Evolutionary conservation across 2,113 vertebrate genomes (phyloP).

Genomic region (Vanacampus margaritifer): DNA sequence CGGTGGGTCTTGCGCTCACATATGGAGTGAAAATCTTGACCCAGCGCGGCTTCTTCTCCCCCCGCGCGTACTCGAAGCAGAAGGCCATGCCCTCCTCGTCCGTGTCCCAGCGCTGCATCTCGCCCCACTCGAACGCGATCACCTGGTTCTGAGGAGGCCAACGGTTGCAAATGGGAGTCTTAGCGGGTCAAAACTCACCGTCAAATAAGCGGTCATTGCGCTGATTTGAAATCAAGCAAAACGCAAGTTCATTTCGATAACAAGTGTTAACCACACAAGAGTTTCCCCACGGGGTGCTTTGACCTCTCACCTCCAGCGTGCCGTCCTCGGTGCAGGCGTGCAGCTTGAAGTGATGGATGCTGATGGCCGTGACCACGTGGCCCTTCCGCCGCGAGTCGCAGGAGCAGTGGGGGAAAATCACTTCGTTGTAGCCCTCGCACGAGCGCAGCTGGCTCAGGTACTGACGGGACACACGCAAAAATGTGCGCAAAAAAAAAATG

Average conservation of each 20-base stretch:
- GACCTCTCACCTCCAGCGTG: slow-evolving; percentile 88
- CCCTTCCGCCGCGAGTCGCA: slow-evolving; percentile 95
- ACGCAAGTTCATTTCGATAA: background rate
- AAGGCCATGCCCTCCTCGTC: slow-evolving; percentile 98
- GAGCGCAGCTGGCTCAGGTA: slow-evolving; percentile 90
- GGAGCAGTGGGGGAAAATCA: slow-evolving; percentile 92
- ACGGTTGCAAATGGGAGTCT: no score
- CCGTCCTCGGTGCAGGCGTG: slow-evolving; percentile 95
- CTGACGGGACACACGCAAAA: slow-evolving; percentile 50
- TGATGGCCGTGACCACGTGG: slow-evolving; percentile 91
- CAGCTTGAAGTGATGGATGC: slow-evolving; percentile 94
- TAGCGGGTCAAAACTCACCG: no score
- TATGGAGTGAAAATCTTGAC: slow-evolving; percentile 85
- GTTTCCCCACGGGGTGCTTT: no score
- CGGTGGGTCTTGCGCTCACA: slow-evolving; percentile 72
- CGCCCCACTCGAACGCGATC: slow-evolving; percentile 91
- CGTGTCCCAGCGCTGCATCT: slow-evolving; percentile 98
- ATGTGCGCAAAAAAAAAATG: no score
- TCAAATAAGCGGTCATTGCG: no score
- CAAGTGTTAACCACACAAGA: no score
- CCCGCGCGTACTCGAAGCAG: slow-evolving; percentile 92
- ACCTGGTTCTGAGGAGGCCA: slow-evolving; percentile 84
- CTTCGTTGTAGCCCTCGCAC: slow-evolving; percentile 94
- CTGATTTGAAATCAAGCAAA: no score
- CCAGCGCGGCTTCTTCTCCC: slow-evolving; percentile 96